These are phyloP conservation scores for Chloroceryle amazona DNA, from an alignment of 2,797 vertebrate genomes.

Conservation along the genomic window DNA sequence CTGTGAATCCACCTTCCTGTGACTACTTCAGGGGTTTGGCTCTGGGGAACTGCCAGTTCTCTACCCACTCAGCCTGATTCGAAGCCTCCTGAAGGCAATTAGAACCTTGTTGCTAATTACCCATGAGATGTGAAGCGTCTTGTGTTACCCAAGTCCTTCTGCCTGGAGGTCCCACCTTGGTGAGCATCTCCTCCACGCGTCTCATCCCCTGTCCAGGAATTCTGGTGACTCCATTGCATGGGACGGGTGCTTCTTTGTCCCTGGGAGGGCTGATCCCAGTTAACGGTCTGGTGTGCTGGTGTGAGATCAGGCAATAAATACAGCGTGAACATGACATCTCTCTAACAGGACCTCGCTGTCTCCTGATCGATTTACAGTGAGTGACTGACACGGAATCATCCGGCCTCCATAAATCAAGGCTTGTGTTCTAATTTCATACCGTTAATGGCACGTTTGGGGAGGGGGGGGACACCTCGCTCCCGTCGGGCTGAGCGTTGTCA, in stretches of 20 bases:
- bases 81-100: constrained; percentile 1
- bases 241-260: neutral
- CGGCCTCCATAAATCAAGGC: neutral
- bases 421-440: neutral
- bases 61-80: neutral
- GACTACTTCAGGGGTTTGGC: neutral
- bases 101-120: neutral
- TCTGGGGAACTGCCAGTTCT: neutral
- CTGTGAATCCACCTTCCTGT: neutral
- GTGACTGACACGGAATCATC: neutral
- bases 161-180: neutral
- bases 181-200: neutral
- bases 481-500: neutral
- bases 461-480: neutral
- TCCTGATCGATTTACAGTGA: constrained; percentile 31
- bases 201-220: neutral
- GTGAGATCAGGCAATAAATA: neutral
- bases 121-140: neutral
- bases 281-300: neutral
- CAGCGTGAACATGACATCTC: neutral
- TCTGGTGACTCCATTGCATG: neutral
- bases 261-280: neutral
- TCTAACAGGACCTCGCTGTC: neutral
- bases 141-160: neutral
- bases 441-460: neutral